These are phyloP conservation scores for Diloba caeruleocephala DNA, from an alignment of 2,888 invertebrate genomes.

Conservation along the genomic window DNA sequence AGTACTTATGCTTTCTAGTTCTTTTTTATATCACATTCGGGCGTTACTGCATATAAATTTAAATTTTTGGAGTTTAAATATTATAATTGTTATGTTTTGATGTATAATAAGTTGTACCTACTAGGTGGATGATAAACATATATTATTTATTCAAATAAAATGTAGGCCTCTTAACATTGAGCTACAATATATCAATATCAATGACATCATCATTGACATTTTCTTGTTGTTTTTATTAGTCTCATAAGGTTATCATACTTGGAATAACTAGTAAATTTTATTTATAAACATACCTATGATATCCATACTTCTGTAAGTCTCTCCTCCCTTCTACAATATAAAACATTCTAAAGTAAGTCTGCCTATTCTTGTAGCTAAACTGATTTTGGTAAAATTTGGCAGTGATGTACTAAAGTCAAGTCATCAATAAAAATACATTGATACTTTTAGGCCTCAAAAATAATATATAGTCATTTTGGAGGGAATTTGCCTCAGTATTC, in stretches of 20 bases:
- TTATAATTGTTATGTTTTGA: not conserved
- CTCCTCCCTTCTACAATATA: too few relatives aligned
- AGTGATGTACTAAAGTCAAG: too few relatives aligned
- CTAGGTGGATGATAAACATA: not conserved
- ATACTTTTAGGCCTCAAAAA: too few relatives aligned
- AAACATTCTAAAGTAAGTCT: too few relatives aligned
- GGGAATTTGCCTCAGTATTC: too few relatives aligned
- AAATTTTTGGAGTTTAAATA: not conserved
- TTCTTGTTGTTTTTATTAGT: slow-evolving; percentile 1
- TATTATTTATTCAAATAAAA: slow-evolving; percentile 6
- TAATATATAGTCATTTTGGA: too few relatives aligned
- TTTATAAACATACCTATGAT: not conserved
- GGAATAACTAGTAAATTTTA: not conserved
- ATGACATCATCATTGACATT: not conserved
- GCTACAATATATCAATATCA: slow-evolving; percentile 23
- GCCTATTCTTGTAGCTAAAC: too few relatives aligned
- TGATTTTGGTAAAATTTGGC: too few relatives aligned
- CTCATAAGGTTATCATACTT: slow-evolving; percentile 25
- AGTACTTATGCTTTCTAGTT: slow-evolving; percentile 9
- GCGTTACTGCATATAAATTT: not conserved
- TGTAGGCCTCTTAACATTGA: not conserved
- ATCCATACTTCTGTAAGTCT: too few relatives aligned
- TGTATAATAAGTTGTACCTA: not conserved
- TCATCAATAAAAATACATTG: too few relatives aligned
- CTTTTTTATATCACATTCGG: slow-evolving; percentile 1